Evolutionary conservation across 2,797 vertebrate species (phyloP), one percentile per base, ranked within the genome.

Genomic region (Lagodon rhomboides): DNA sequence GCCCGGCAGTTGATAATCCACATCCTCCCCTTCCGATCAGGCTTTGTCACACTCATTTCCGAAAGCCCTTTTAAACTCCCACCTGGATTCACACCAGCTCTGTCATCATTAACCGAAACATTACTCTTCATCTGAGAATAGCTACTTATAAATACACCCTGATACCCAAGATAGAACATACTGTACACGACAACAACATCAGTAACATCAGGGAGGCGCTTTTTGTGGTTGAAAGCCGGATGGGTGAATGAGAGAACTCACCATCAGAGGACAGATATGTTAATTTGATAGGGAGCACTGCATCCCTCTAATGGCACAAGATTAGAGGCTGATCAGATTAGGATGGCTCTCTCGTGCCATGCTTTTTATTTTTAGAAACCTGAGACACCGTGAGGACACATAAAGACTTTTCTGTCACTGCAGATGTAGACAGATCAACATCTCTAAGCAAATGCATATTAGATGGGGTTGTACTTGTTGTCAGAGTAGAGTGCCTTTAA

Each of bases 301-400:
- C 83, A 88, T 93, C 87, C 68, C 87, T 87, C 89, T 91, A 92
- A 94, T 91, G 90, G 91, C 77, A 84, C 65, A 87, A 88, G 93
- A 94, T 94, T 94, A 94, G 85, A 83, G 88, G 79, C 83, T 90
- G 92, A 95, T 94, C 90, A 92, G 92, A 94, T 94, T 94, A 94
- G 90, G 70, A 80, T 86, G 79, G 23, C 77, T 88, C 86, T 87
- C 78, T 77, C 23, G 83, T 91, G 90, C 83, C 69, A 86, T 85
- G 84, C 87, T 88, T 94, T 93, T 93, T 93, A 94, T 95, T 95
- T 94, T 94, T 94, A 93, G 93, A 90, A 92, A 91, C 84, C 82
- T 44, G 86, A 94, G 84, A 92, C 83, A 80, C 86, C 5, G 11
- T 46, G 22, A 85, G 84, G 87, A 87, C 68, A 56, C 53, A 79